phyloP scores from a whole-genome alignment of 2,113 vertebrate species.

The Nibea albiflora region DNA sequence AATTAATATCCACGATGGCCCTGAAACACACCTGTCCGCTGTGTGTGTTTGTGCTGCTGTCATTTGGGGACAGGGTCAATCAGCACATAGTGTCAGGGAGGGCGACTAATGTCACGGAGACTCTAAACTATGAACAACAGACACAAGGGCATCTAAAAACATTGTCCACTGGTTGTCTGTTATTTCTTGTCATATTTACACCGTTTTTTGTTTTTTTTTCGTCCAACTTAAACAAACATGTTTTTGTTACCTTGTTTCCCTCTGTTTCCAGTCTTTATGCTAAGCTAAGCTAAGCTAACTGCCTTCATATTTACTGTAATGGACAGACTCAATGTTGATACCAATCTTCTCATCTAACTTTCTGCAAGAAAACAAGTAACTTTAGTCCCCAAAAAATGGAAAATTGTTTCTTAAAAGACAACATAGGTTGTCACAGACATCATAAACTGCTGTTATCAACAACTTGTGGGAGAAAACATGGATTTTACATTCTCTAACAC shows the following conservation, averaged over 20 bases:
- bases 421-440: background rate
- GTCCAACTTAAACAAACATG: background rate
- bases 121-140: background rate
- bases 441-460: background rate
- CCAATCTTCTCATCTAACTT: background rate
- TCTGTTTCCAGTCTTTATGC: background rate
- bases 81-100: background rate
- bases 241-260: too few relatives aligned
- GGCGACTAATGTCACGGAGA: background rate
- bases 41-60: conserved; percentile 28
- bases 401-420: background rate
- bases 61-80: conserved; percentile 14
- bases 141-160: background rate
- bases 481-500: background rate
- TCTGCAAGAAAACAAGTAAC: background rate
- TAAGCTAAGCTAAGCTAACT: background rate
- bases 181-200: background rate
- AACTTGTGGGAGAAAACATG: background rate
- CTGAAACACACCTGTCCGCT: conserved; percentile 46
- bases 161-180: background rate
- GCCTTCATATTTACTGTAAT: background rate
- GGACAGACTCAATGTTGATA: too few relatives aligned
- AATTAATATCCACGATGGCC: conserved; percentile 51
- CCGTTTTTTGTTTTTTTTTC: background rate
- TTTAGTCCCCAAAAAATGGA: background rate